phyloP scores from a whole-genome alignment of 2,888 invertebrate genomes.

The Bellardia pandia region DNA sequence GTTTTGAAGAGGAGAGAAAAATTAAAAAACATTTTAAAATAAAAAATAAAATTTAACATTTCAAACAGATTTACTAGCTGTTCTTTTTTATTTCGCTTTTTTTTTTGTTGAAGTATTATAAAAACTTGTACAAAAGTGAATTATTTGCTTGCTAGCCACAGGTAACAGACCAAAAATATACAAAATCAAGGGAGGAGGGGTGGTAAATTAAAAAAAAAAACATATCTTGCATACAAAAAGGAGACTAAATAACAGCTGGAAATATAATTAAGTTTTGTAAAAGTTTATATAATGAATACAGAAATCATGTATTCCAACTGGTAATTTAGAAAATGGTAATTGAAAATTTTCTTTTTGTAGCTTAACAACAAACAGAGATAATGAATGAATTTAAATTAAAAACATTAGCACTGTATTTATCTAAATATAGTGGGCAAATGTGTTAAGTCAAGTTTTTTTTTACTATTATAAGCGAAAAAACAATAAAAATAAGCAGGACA shows the following conservation, averaged over 20 bases:
- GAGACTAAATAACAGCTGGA: constrained; percentile 20
- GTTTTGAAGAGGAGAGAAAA: background rate
- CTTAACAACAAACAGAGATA: background rate
- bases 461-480: no score
- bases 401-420: no score
- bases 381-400: background rate
- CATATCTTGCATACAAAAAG: background rate
- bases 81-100: background rate
- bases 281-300: constrained; percentile 9
- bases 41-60: constrained; percentile 22
- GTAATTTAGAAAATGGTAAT: constrained; percentile 11
- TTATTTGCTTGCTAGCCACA: constrained; percentile 12
- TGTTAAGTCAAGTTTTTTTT: no score
- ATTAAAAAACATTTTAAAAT: constrained; percentile 8
- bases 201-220: background rate
- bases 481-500: no score
- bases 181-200: background rate
- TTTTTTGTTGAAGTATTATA: background rate
- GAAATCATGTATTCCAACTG: background rate
- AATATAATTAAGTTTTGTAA: constrained; percentile 32
- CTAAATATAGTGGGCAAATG: no score
- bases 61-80: constrained; percentile 19
- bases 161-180: background rate
- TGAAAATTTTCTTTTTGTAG: background rate
- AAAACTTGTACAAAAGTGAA: background rate